Base-by-base conservation (phyloP, 2,113 vertebrate species). In the Megaceryle torquata region DNA sequence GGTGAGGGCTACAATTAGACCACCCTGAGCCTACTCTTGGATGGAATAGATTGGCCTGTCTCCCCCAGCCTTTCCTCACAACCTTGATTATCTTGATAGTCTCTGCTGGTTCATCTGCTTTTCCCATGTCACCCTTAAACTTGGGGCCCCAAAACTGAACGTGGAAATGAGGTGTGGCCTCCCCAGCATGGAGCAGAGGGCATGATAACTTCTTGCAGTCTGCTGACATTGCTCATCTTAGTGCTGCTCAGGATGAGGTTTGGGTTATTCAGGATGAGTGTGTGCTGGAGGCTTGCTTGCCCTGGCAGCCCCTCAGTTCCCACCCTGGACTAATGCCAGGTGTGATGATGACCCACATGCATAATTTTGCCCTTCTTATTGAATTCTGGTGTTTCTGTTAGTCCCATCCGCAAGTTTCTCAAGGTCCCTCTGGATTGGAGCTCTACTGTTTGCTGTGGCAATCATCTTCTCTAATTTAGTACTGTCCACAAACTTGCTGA, bases 401-500 rank as follows among this genome's bases (percentile, higher is more conserved):
- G 24, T 33, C 74, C 54, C 54, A 17, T 43, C 26, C 59, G 64
- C 44, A 33, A 70, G 35, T 37, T 88, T 83, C 41, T 77, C 6
- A 48, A 51, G 71, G 70, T 50, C 70, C 39, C 53, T 35, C 48
- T 43, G 75, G 76, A 61, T 11, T 1, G 43, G 60, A 83, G 21
- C 57, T 87, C 82, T 37, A 59, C 82, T 53, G 22, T 67, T 94
- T 67, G 72, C 72, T 54, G n/a, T 87, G 89, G 37, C 93, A 88
- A 28, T 94, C 93, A 78, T 15, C 71, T 85, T 37, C 75, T 44
- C 26, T 65, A 69, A 80, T 33, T 92, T 82, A 22, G 4, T 19
- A 64, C 41, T 74, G 64, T 6, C 89, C 89, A 46, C 82, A 63
- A 6, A 83, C 67, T 71, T 94, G 84, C 95, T 68, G 93, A 96